Conservation (phyloP, 1,140 invertebrate genomes). For the Mizuhopecten yessoensis region DNA sequence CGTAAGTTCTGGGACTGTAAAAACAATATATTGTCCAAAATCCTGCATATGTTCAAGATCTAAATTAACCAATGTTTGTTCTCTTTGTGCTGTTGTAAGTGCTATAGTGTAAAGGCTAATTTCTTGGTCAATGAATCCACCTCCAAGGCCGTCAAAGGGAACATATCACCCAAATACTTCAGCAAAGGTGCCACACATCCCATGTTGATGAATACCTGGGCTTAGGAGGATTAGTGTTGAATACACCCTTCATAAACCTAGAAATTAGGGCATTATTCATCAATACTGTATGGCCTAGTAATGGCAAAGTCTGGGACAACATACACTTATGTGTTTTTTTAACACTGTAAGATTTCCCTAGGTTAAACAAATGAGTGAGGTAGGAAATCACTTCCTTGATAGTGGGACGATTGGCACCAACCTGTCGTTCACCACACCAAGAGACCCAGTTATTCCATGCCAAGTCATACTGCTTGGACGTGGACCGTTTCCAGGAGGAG, state of each 20-base stretch:
- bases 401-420: slow-evolving; percentile 47
- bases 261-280: neutral
- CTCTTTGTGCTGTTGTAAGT: slow-evolving; percentile 43
- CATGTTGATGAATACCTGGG: slow-evolving; percentile 43
- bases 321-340: slow-evolving; percentile 48
- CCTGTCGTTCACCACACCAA: slow-evolving; percentile 48
- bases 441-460: slow-evolving; percentile 48
- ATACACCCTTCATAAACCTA: slow-evolving; percentile 56
- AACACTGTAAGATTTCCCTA: slow-evolving; percentile 47
- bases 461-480: slow-evolving; percentile 54
- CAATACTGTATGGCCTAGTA: neutral
- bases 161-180: slow-evolving; percentile 42
- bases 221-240: slow-evolving; percentile 40
- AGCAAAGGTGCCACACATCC: slow-evolving; percentile 48
- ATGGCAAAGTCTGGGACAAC: slow-evolving; percentile 10
- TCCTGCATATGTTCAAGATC: slow-evolving; percentile 36
- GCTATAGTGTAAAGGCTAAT: slow-evolving; percentile 34
- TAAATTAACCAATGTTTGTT: slow-evolving; percentile 48
- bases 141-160: slow-evolving; percentile 13
- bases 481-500: slow-evolving; percentile 49
- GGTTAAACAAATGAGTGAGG: slow-evolving; percentile 22
- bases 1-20: slow-evolving; percentile 11
- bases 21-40: neutral
- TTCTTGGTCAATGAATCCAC: slow-evolving; percentile 20
- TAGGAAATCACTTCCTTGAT: slow-evolving; percentile 34